Evolutionary conservation across 2,888 invertebrate genomes (phyloP), one percentile per base, ranked within the genome.

Genomic region (Notocelia uddmanniana): DNA sequence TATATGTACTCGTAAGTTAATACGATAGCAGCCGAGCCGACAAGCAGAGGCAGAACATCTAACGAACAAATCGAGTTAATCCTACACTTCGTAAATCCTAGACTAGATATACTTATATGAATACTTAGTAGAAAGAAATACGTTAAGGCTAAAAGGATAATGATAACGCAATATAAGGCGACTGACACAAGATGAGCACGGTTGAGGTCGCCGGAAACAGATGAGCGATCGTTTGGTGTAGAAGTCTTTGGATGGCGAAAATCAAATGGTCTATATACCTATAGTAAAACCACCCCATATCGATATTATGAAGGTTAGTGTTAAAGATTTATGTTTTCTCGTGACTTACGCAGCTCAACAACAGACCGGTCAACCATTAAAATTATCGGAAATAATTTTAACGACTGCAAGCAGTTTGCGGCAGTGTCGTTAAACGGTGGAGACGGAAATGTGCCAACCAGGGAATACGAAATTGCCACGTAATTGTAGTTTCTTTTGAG

Each of bases 371-470:
- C 50, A 37, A 41, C 18, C 54, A 66, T 67, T 54, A 60, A 67
- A 67, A 71, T 57, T 9, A 57, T 64, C 58, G 31, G 34, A 45
- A 67, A 55, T 26, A 54, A 50, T 37, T 66, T 71, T 57, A 63
- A 69, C 69, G 63, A 34, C 18, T 19, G 37, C 31, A 41, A 37
- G 41, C 19, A 50, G 57, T 50, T 23, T 23, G 58, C 41, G 57
- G 48, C 18, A 55, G 37, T 41, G 59, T 60, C 54, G 52, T 66
- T 67, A 71, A 54, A 31, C 66, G 52, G 48, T 54, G 59, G 15
- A 19, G 66, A 66, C 70, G 70, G 70, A 71, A 71, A 59, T 66
- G 66, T 59, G 66, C 66, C 58, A 58, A 66, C 66, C 31, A 41
- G 50, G 69, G 58, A n/a, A 50, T 55, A 57, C 48, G 57, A 70